Base-by-base conservation (phyloP, 2,888 invertebrate genomes). In the Alcis repandata region DNA sequence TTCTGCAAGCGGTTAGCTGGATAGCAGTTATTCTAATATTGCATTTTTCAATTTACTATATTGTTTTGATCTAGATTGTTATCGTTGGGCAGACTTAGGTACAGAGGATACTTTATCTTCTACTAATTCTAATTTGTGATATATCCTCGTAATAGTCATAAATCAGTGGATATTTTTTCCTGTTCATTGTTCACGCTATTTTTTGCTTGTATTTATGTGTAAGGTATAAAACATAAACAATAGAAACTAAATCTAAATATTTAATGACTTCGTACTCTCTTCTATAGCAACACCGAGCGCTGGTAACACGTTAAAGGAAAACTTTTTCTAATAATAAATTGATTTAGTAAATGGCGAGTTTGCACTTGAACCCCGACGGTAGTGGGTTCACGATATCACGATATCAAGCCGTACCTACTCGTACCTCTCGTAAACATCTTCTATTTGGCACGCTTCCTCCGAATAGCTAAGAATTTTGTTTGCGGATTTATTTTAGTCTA, bases 371-470 rank as follows among this genome's bases (percentile, higher is more conserved):
- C 70, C 53, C 40, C n/a, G 36, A 13, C 7, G 15, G 17, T 59
- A 48, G 59, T 61, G 67, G 65, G 68, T 67, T 71, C 68, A 69
- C 45, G 60, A 68, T 49, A 48, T 71, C 68, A 69, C 45, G 60
- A 68, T 49, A 48, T 68, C 43, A 61, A 67, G 45, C 56, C 36
- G 41, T 52, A 61, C n/a, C n/a, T n/a, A n/a, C n/a, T n/a, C n/a
- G n/a, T n/a, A n/a, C n/a, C n/a, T n/a, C n/a, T 67, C 67, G 52
- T 71, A 71, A 73, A 71, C 62, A 69, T 56, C 11, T 56, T 57
- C 58, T 49, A 49, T 48, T 67, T 68, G 71, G 69, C 68, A 54
- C 66, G 65, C 61, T 49, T 52, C 32, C 56, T 43, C 45, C 32
- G 52, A 58, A 11, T 41, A 36, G 27, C 51, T 33, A 49, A 38